Evolutionary conservation across 1,140 invertebrate species (phyloP).

Genomic region (Schmidtea mediterranea): DNA sequence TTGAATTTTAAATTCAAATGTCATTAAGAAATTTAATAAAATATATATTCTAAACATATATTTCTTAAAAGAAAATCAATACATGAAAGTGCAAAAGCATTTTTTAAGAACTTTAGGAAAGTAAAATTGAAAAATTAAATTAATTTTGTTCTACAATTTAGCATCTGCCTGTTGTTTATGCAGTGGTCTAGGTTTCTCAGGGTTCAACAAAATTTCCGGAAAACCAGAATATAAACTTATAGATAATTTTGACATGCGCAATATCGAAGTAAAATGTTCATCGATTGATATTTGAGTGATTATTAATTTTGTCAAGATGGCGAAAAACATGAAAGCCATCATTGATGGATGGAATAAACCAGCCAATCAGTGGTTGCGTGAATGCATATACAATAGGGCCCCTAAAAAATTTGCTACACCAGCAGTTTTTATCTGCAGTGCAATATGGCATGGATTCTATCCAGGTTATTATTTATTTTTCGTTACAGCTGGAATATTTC

Average conservation of each 20-base stretch:
- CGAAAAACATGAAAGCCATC: constrained; percentile 46
- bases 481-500: constrained; percentile 54
- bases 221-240: constrained; percentile 50
- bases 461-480: constrained; percentile 89
- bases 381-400: constrained; percentile 54
- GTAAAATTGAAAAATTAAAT: no score
- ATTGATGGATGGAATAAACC: constrained; percentile 66
- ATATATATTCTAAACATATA: no score
- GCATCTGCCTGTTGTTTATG: not conserved
- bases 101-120: no score
- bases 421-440: constrained; percentile 57
- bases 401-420: constrained; percentile 25
- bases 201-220: constrained; percentile 40
- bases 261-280: constrained; percentile 44
- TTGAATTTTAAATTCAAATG: no score
- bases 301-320: constrained; percentile 17
- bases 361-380: constrained; percentile 63
- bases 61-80: no score
- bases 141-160: no score
- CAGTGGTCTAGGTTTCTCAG: constrained; percentile 63
- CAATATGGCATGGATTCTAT: constrained; percentile 87
- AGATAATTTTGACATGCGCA: constrained; percentile 59
- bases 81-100: no score
- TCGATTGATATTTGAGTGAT: not conserved
- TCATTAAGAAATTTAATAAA: no score